Evolutionary conservation across 2,797 vertebrate species (phyloP), one percentile per base, ranked within the genome.

Genomic region (Cirrhinus molitorella): DNA sequence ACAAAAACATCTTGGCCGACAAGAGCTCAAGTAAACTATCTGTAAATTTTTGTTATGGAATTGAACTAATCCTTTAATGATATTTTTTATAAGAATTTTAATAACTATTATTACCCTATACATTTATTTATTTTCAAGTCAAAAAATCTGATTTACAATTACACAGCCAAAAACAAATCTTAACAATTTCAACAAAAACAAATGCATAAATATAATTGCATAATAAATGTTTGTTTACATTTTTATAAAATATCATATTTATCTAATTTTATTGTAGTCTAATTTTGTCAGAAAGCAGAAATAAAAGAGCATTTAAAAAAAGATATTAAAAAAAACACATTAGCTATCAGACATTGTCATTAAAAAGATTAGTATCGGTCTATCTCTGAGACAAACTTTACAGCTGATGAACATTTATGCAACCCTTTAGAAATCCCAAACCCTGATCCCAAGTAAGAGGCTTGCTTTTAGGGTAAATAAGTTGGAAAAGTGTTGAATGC

Each of bases 341-440:
- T 11, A 4, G 37, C 43, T 51, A 53, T 43, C n/a, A 45, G 21
- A n/a, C 37, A 72, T 11, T 28, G 45, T 31, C 17, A 40, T 37
- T 21, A 40, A 37, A 67, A 19, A 17, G 31, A n/a, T n/a, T 31
- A 37, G n/a, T 67, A 55, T 37, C 51, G 3, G 49, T 55, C 31
- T 14, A 57, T 57, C 53, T 57, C 92, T 80, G 65, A 81, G 53
- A 79, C 81, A 55, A 61, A 66, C 10, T 21, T 34, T 67, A 45
- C 71, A 66, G 25, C 63, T 66, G 25, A 85, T 17, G 11, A 61
- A 57, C 72, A 51, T 57, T 34, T 51, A 51, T 37, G n/a, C 55
- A 71, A 21, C 68, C 70, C 78, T 53, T 23, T 40, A 55, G 57
- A 59, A 10, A 81, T 45, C 70, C 66, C 84, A 53, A 68, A 79